A percentile compares a stretch with the other conserved stretches of the same genome.
Conservation (phyloP, 2,797 vertebrate genomes). For the Alosa sapidissima region DNA sequence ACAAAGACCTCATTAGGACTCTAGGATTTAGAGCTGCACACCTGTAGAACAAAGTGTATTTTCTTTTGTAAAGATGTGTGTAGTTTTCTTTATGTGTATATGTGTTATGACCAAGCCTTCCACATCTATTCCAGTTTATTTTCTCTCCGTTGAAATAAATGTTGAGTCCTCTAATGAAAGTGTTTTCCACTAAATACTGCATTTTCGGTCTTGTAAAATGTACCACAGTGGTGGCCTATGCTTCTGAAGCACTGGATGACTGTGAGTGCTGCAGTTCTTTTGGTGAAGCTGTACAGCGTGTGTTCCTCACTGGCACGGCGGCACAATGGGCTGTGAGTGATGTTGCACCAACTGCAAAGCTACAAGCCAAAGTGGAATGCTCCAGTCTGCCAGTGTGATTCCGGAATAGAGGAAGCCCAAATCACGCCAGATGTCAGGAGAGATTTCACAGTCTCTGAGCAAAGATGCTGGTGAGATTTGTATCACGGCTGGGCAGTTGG, state of each 20-base stretch:
- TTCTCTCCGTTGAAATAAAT: neutral
- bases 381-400: neutral
- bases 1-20: too few relatives aligned
- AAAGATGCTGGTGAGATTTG: constrained; percentile 4
- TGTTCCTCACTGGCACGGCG: neutral
- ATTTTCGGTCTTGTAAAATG: neutral
- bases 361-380: constrained; percentile 7
- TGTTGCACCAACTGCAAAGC: neutral
- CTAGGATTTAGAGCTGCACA: neutral
- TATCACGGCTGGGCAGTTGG: neutral
- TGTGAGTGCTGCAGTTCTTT: neutral
- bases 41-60: neutral
- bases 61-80: neutral
- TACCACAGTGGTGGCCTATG: neutral
- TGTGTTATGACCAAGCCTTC: neutral
- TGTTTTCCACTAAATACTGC: neutral
- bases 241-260: neutral
- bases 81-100: neutral
- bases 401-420: neutral
- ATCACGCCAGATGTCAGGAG: neutral
- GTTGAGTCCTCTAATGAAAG: neutral
- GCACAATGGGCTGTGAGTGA: neutral
- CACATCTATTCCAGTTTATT: neutral
- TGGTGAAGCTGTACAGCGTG: neutral
- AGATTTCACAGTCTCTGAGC: neutral